These are phyloP conservation scores for Galeopsomyia nigrocyanea DNA, from an alignment of 2,888 invertebrate species.

Conservation along the genomic window DNA sequence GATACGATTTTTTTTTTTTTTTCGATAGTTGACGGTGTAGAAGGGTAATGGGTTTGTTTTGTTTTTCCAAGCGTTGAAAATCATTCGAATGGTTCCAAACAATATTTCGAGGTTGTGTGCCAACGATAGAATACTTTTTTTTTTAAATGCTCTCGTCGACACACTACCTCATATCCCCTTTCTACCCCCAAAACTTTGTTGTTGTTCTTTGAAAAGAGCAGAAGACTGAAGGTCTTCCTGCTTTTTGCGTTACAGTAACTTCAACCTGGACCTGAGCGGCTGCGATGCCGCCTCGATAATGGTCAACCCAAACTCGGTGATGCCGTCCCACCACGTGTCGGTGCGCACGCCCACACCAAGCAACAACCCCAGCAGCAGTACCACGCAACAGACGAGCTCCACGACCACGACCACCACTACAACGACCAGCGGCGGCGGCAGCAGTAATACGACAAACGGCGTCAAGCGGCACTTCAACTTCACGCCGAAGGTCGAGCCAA, in stretches of 20 bases:
- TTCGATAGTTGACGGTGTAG: no score
- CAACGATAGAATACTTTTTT: no score
- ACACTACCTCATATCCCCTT: neutral
- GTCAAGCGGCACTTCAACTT: slow-evolving; percentile 59
- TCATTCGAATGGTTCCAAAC: no score
- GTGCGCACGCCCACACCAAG: neutral
- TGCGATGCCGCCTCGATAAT: slow-evolving; percentile 83
- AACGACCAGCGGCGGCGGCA: slow-evolving; percentile 33
- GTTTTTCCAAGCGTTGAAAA: no score
- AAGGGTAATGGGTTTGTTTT: no score
- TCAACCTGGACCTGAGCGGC: slow-evolving; percentile 78
- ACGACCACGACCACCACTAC: slow-evolving; percentile 1
- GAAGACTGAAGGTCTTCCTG: slow-evolving; percentile 44
- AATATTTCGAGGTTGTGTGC: no score
- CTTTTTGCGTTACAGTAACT: slow-evolving; percentile 67
- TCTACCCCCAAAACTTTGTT: neutral
- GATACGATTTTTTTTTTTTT: slow-evolving; percentile 46
- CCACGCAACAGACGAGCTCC: slow-evolving; percentile 27
- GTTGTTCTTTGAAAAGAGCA: slow-evolving; percentile 26
- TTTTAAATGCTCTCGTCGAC: no score
- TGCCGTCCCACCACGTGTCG: slow-evolving; percentile 76
- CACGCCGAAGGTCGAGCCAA: slow-evolving; percentile 53
- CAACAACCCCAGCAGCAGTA: neutral
- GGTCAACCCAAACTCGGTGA: slow-evolving; percentile 92
- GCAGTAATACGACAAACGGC: slow-evolving; percentile 6